These are phyloP conservation scores for Nyctibius grandis DNA, from an alignment of 2,797 vertebrate genomes.

Conservation along the genomic window DNA sequence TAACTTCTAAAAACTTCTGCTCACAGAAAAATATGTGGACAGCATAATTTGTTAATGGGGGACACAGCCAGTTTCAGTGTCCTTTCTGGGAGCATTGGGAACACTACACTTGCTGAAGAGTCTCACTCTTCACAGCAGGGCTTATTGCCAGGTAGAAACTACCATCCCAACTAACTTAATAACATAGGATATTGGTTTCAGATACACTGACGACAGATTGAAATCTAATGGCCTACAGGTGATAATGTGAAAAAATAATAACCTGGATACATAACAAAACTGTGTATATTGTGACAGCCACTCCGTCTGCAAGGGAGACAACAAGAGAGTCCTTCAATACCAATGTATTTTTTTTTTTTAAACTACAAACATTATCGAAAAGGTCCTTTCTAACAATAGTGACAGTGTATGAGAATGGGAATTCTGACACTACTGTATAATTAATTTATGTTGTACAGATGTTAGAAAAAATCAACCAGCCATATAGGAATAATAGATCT, in stretches of 20 bases:
- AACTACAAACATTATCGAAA: background rate
- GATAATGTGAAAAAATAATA: constrained; percentile 29
- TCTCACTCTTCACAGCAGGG: background rate
- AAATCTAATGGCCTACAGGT: constrained; percentile 21
- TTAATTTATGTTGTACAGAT: constrained; percentile 57
- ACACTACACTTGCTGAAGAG: background rate
- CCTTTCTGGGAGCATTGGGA: background rate
- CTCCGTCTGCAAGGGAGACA: background rate
- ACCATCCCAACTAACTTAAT: background rate
- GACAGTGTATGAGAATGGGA: background rate
- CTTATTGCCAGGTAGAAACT: background rate
- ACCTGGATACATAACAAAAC: background rate
- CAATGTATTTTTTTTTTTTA: background rate
- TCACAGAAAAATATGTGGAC: background rate
- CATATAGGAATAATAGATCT: constrained; percentile 22
- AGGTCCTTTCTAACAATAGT: background rate
- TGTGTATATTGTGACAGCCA: background rate
- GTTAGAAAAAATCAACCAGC: constrained; percentile 41
- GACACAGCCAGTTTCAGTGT: background rate
- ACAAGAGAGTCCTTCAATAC: background rate
- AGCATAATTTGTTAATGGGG: background rate
- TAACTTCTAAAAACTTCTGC: background rate
- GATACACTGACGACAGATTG: constrained; percentile 3
- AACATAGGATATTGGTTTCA: constrained; percentile 15
- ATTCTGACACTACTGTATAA: constrained; percentile 3